These are phyloP conservation scores for Leptopilina myrica DNA, from an alignment of 2,888 invertebrate genomes.

Conservation along the genomic window DNA sequence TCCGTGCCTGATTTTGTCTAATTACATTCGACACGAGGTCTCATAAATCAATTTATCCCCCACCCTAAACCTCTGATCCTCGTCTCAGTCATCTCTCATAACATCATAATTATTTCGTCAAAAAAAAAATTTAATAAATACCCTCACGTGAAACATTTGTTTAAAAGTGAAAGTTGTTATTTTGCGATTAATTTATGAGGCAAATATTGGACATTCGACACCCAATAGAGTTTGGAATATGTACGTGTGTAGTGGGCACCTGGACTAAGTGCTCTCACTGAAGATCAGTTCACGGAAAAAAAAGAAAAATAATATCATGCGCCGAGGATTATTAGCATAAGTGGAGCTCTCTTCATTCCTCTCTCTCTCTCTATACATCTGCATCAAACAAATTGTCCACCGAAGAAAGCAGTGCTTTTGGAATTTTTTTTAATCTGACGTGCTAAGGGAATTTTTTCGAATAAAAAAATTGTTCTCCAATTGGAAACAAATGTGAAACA, in stretches of 20 bases:
- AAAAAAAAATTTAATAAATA: background rate
- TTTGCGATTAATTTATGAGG: constrained; percentile 32
- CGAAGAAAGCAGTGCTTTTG: too few relatives aligned
- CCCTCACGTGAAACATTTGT: background rate
- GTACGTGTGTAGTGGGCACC: constrained; percentile 58
- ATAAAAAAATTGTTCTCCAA: too few relatives aligned
- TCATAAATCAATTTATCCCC: background rate
- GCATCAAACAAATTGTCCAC: background rate
- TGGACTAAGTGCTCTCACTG: constrained; percentile 62
- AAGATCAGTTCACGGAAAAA: constrained; percentile 46
- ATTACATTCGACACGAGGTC: background rate
- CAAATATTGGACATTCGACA: constrained; percentile 27
- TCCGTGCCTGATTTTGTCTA: constrained; percentile 2
- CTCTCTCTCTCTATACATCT: background rate
- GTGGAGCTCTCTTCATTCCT: constrained; percentile 49
- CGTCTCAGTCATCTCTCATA: background rate
- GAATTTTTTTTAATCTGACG: too few relatives aligned
- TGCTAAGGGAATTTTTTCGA: too few relatives aligned
- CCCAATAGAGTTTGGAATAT: constrained; percentile 40
- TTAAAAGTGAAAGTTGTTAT: constrained; percentile 15
- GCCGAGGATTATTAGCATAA: constrained; percentile 62
- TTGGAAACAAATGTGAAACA: too few relatives aligned
- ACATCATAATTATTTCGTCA: constrained; percentile 7
- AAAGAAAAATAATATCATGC: constrained; percentile 46
- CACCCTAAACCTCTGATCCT: too few relatives aligned